Base-by-base conservation (phyloP, 2,113 vertebrate genomes). In the Garra rufa region DNA sequence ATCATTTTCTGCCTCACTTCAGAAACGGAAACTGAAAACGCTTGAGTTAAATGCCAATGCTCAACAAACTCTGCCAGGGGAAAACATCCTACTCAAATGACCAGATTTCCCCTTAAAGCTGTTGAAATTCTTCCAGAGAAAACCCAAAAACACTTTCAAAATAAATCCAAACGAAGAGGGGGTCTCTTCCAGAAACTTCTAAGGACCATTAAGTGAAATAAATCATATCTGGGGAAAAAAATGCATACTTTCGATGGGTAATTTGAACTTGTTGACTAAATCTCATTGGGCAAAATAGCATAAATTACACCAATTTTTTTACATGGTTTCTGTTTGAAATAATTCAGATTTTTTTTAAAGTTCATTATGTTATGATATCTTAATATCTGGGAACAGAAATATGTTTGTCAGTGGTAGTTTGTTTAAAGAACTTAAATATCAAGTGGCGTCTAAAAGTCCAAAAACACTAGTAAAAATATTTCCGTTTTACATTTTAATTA, bases 1-100 rank as follows among this genome's bases (percentile, higher is more conserved):
- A 88, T 87, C 84, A 69, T 87, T 87, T 87, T 86, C 84, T 81
- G 85, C 84, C 84, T 85, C 78, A 55, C 46, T 86, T 82, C 71
- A 88, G 76, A 70, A 84, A 75, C 57, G 65, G 84, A 84, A 86
- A 86, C 84, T 77, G 46, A 69, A 82, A 85, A 88, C 73, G 73
- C 77, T 84, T 65, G 50, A 79, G 70, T 73, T 59, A 76, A 69
- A 83, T 76, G 59, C 81, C 76, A 69, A 83, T 38, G 69, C 30
- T 77, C 26, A 61, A 85, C 63, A 77, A 57, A 15, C 10, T 41
- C 30, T 46, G 28, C 78, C 46, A 76, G 59, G 71, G 65, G 76
- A 73, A 85, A 65, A 81, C 70, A 81, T 76, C 78, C 84, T 75
- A 81, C 57, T 85, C 78, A 69, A 82, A 76, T 85, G 84, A 82